Percentiles rank a stretch among this genome's conserved stretches.
phyloP scores from a whole-genome alignment of 1,140 invertebrate genomes.

The Agrilus planipennis region DNA sequence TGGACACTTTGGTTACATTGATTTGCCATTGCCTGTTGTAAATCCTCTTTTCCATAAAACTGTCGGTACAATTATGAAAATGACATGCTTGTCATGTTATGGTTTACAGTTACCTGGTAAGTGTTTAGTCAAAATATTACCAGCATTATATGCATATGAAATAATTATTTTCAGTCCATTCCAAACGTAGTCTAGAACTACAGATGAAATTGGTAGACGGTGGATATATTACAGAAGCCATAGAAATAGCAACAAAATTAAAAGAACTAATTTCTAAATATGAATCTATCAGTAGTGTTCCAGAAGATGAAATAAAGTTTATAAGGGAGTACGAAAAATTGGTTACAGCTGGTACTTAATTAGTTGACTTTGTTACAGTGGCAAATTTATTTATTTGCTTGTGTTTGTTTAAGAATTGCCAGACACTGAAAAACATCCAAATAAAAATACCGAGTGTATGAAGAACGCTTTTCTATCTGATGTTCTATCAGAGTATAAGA shows the following conservation, averaged over 20 bases:
- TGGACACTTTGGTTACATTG: conserved; percentile 93
- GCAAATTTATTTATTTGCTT: no score
- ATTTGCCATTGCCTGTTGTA: conserved; percentile 77
- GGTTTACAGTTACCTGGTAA: conserved; percentile 56
- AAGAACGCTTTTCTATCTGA: conserved; percentile 46
- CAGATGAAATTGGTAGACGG: conserved; percentile 65
- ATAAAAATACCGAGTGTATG: conserved; percentile 50
- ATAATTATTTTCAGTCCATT: conserved; percentile 36
- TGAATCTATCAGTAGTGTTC: conserved; percentile 25
- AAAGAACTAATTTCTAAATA: conserved; percentile 23
- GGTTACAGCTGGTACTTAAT: conserved; percentile 5
- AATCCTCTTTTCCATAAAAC: conserved; percentile 84
- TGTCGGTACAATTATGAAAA: conserved; percentile 53
- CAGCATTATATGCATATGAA: background rate
- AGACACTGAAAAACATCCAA: conserved; percentile 24
- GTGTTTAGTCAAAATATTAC: conserved; percentile 4
- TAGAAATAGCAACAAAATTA: conserved; percentile 46
- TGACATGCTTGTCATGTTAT: conserved; percentile 59
- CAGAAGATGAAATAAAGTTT: conserved; percentile 9
- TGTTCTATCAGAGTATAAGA: conserved; percentile 42
- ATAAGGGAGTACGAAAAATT: conserved; percentile 17
- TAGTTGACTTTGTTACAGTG: no score
- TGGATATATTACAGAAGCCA: conserved; percentile 60
- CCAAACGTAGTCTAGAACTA: conserved; percentile 52
- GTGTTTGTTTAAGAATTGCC: no score